phyloP scores from a whole-genome alignment of 2,888 invertebrate genomes.

The Sminthurides aquaticus region DNA sequence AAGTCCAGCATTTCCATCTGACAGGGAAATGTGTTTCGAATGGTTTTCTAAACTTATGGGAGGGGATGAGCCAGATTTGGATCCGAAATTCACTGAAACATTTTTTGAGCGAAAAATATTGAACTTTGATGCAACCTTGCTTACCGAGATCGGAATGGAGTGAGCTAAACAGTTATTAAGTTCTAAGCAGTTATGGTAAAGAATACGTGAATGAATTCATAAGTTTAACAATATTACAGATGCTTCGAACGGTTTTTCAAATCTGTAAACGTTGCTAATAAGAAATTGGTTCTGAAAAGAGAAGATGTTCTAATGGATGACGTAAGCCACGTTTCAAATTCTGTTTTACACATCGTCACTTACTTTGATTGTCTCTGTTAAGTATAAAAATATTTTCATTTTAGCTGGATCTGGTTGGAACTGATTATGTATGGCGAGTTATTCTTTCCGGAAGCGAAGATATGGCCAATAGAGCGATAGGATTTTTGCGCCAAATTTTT shows the following conservation, averaged over 20 bases:
- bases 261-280: constrained; percentile 90
- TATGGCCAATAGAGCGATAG: constrained; percentile 85
- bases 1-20: constrained; percentile 80
- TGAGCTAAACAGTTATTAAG: constrained; percentile 49
- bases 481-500: constrained; percentile 83
- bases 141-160: constrained; percentile 93
- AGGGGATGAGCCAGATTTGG: constrained; percentile 90
- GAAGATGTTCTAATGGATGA: constrained; percentile 83
- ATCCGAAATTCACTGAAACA: constrained; percentile 89
- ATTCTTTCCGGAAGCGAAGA: constrained; percentile 74
- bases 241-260: constrained; percentile 78
- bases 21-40: constrained; percentile 93
- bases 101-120: constrained; percentile 93
- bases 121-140: constrained; percentile 77
- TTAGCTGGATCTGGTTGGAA: constrained; percentile 72
- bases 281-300: constrained; percentile 78
- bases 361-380: not conserved
- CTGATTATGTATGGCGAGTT: constrained; percentile 92
- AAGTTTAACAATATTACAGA: constrained; percentile 43
- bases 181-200: not conserved
- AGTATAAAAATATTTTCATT: not conserved
- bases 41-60: constrained; percentile 98
- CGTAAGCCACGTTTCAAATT: constrained; percentile 48
- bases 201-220: constrained; percentile 3
- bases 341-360: not conserved